Percentiles rank a stretch among this genome's conserved stretches.
Conservation (phyloP, 1,140 invertebrate species). For the Neotoxoptera formosana region DNA sequence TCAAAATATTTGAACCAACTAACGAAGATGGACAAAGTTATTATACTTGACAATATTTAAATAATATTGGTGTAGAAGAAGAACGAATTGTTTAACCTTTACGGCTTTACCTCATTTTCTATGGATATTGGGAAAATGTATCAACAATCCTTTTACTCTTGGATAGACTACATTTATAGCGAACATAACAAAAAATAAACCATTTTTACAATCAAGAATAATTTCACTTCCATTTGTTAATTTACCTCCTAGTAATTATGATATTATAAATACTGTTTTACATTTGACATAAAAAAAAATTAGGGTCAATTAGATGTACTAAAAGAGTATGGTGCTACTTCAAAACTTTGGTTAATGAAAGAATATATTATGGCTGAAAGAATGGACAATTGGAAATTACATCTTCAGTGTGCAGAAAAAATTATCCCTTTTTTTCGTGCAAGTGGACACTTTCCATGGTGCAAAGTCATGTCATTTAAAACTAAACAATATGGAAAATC, state of each 20-base stretch:
- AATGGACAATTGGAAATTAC: too few relatives aligned
- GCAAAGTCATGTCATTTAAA: too few relatives aligned
- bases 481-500: too few relatives aligned
- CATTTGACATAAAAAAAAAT: neutral
- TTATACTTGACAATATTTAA: neutral
- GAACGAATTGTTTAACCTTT: neutral
- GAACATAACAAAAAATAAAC: constrained; percentile 16
- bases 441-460: too few relatives aligned
- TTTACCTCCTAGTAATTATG: constrained; percentile 42
- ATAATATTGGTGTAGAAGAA: neutral
- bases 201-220: constrained; percentile 28
- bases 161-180: constrained; percentile 49
- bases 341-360: too few relatives aligned
- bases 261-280: constrained; percentile 31
- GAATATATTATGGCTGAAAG: too few relatives aligned
- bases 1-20: neutral
- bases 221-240: constrained; percentile 50
- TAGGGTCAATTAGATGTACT: too few relatives aligned
- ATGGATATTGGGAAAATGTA: constrained; percentile 26
- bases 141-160: neutral
- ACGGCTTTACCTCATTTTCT: neutral
- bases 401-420: too few relatives aligned
- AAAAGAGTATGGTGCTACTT: too few relatives aligned
- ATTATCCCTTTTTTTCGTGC: too few relatives aligned
- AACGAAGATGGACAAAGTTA: neutral